Conservation (phyloP, 2,888 invertebrate genomes). For the Dryobotodes eremita region DNA sequence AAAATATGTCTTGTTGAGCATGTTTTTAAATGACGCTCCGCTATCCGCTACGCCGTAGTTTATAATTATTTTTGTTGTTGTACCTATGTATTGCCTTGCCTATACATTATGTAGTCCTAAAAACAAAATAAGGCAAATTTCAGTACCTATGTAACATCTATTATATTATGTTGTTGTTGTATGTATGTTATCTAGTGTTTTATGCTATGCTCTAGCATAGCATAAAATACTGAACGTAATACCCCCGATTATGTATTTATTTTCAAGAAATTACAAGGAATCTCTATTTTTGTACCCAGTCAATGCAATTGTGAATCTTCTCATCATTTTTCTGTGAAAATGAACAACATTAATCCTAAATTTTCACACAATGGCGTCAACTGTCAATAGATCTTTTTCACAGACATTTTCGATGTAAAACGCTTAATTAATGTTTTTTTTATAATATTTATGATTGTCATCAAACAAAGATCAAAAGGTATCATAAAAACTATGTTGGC, state of each 20-base stretch:
- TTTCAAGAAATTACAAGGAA: too few species aligned
- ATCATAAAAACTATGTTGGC: constrained; percentile 1
- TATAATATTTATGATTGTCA: constrained; percentile 18
- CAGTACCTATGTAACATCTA: too few species aligned
- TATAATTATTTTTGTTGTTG: background rate
- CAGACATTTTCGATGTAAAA: constrained; percentile 4
- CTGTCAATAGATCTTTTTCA: constrained; percentile 25
- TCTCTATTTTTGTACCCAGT: background rate
- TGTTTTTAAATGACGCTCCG: background rate
- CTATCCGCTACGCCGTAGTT: background rate
- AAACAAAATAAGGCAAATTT: too few species aligned
- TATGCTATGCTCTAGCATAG: too few species aligned
- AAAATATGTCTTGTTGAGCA: background rate
- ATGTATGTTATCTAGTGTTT: too few species aligned
- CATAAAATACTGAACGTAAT: too few species aligned
- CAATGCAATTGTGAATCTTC: background rate
- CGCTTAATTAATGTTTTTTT: too few species aligned
- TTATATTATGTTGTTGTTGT: too few species aligned
- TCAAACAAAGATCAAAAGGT: background rate
- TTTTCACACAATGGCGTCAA: constrained; percentile 17
- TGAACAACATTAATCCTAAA: background rate
- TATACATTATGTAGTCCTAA: background rate
- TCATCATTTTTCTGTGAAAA: constrained; percentile 14
- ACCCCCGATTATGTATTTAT: too few species aligned
- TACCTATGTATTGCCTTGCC: too few species aligned